phyloP scores from a whole-genome alignment of 2,888 invertebrate genomes.

The Drosophila tripunctata region DNA sequence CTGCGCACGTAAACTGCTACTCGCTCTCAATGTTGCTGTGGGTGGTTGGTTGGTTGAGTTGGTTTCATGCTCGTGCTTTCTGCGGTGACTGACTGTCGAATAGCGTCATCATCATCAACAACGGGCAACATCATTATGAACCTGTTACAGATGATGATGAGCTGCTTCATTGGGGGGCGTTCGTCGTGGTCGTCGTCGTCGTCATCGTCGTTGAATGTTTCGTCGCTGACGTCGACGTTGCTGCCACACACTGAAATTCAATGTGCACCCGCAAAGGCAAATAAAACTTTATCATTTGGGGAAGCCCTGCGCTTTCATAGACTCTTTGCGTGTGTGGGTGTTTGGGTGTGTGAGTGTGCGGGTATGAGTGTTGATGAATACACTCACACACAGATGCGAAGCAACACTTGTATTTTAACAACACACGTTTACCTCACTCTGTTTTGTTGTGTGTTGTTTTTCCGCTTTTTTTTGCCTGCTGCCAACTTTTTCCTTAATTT shows the following conservation, averaged over 20 bases:
- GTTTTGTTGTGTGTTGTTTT: constrained; percentile 37
- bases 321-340: constrained; percentile 31
- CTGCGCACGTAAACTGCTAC: not conserved
- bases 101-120: constrained; percentile 30
- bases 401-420: constrained; percentile 38
- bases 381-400: constrained; percentile 6
- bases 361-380: constrained; percentile 23
- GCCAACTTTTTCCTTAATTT: constrained; percentile 57
- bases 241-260: constrained; percentile 49
- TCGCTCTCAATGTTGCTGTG: constrained; percentile 40
- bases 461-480: constrained; percentile 47
- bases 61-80: constrained; percentile 58
- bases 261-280: constrained; percentile 71
- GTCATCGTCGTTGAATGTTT: constrained; percentile 23
- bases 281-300: constrained; percentile 80
- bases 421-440: constrained; percentile 36
- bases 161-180: constrained; percentile 21
- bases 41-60: constrained; percentile 58
- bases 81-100: constrained; percentile 60
- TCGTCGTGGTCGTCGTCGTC: constrained; percentile 33
- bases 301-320: constrained; percentile 78
- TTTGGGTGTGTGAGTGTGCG: constrained; percentile 4
- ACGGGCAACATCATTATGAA: constrained; percentile 19
- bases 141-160: constrained; percentile 15
- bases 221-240: constrained; percentile 43